Conservation (phyloP, 2,888 invertebrate genomes). For the Platycnemis pennipes region DNA sequence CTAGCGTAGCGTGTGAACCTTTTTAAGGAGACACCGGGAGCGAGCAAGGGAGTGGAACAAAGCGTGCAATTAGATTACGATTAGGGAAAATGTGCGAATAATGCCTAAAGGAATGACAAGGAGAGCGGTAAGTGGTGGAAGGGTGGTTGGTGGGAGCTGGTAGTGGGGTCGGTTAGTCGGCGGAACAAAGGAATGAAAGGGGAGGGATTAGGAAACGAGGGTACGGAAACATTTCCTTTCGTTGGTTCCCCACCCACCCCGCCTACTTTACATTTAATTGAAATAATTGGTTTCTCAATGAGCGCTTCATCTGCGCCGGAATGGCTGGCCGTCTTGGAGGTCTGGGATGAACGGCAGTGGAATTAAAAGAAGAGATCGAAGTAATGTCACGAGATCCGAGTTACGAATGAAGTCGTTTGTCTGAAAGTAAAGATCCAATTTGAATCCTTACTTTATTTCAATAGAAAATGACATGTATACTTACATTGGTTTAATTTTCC, state of each 20-base stretch:
- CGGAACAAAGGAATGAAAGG: neutral
- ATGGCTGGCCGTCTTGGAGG: neutral
- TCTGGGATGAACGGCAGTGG: neutral
- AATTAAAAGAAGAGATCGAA: neutral
- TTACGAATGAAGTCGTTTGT: too few relatives aligned
- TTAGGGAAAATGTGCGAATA: conserved; percentile 57
- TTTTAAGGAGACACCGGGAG: conserved; percentile 42
- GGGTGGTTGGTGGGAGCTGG: neutral
- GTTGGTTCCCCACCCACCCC: neutral
- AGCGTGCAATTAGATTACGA: conserved; percentile 64
- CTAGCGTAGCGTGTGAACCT: conserved; percentile 26
- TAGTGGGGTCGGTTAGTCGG: neutral
- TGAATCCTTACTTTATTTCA: too few relatives aligned
- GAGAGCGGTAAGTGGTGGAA: conserved; percentile 3
- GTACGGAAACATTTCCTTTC: conserved; percentile 45
- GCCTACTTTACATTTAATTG: conserved; percentile 34
- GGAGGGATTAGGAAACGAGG: neutral
- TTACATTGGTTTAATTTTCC: too few relatives aligned
- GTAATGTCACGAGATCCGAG: neutral
- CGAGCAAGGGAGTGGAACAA: conserved; percentile 9
- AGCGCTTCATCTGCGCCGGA: conserved; percentile 1
- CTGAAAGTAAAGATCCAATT: too few relatives aligned
- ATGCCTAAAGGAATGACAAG: conserved; percentile 48
- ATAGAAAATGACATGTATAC: too few relatives aligned
- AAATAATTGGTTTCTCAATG: conserved; percentile 52